phyloP scores from a whole-genome alignment of 2,888 invertebrate species.

The Argyresthia goedartella region DNA sequence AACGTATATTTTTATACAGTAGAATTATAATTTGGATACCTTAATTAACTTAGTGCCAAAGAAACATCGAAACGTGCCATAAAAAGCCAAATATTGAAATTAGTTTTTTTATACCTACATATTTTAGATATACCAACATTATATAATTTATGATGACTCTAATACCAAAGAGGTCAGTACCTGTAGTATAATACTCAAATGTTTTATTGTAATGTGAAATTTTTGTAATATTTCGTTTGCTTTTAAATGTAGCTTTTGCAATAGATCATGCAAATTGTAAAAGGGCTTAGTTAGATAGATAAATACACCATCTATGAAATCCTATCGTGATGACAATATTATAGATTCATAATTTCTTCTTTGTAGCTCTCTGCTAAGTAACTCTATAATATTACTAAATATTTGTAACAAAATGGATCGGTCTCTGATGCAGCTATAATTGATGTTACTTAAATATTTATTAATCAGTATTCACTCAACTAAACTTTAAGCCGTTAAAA shows the following conservation, averaged over 20 bases:
- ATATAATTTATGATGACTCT: no score
- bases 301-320: conserved; percentile 13
- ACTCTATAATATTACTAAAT: no score
- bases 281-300: conserved; percentile 7
- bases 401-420: no score
- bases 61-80: conserved; percentile 13
- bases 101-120: not conserved
- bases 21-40: conserved; percentile 14
- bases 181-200: conserved; percentile 59
- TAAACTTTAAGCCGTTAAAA: conserved; percentile 1
- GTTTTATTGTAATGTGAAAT: conserved; percentile 18
- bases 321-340: conserved; percentile 44
- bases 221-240: not conserved
- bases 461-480: conserved; percentile 1
- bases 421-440: not conserved
- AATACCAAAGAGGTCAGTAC: conserved; percentile 49
- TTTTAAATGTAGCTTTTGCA: conserved; percentile 15
- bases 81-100: conserved; percentile 5
- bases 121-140: no score
- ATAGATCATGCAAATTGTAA: conserved; percentile 18
- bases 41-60: conserved; percentile 39
- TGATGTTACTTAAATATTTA: not conserved
- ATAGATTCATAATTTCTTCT: conserved; percentile 21
- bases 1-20: conserved; percentile 43
- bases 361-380: not conserved